Percentiles rank a stretch among this genome's conserved stretches.
These are phyloP conservation scores for Tadarida brasiliensis DNA, from an alignment of 2,797 vertebrate species.

Conservation along the genomic window DNA sequence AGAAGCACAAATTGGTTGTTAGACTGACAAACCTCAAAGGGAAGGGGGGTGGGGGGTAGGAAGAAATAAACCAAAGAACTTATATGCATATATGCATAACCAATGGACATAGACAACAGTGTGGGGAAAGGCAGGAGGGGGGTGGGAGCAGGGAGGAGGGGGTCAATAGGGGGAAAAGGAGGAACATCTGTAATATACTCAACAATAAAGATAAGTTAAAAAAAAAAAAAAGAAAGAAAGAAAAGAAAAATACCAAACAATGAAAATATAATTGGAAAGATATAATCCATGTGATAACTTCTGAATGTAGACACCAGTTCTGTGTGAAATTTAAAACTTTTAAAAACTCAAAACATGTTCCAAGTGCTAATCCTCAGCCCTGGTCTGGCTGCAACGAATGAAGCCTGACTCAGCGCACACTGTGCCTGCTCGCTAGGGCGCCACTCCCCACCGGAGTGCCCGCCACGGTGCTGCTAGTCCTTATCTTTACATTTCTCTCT, in stretches of 20 bases:
- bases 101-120: too few species aligned
- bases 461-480: neutral
- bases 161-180: too few species aligned
- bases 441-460: neutral
- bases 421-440: neutral
- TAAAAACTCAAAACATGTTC: neutral
- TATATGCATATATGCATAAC: too few species aligned
- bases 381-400: neutral
- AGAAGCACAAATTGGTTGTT: too few species aligned
- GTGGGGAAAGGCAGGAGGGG: too few species aligned
- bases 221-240: too few species aligned
- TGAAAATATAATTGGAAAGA: constrained; percentile 4
- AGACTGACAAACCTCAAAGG: too few species aligned
- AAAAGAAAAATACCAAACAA: neutral
- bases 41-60: too few species aligned
- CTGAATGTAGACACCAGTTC: neutral
- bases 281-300: neutral
- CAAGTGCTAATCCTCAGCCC: neutral
- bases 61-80: too few species aligned
- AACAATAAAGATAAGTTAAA: too few species aligned
- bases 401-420: neutral
- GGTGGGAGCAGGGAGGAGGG: too few species aligned
- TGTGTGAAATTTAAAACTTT: neutral
- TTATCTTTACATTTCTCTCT: neutral
- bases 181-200: too few species aligned